Percentiles rank a stretch among this genome's conserved stretches.
Conservation (phyloP, 2,113 vertebrate species). For the Xiphophorus couchianus region DNA sequence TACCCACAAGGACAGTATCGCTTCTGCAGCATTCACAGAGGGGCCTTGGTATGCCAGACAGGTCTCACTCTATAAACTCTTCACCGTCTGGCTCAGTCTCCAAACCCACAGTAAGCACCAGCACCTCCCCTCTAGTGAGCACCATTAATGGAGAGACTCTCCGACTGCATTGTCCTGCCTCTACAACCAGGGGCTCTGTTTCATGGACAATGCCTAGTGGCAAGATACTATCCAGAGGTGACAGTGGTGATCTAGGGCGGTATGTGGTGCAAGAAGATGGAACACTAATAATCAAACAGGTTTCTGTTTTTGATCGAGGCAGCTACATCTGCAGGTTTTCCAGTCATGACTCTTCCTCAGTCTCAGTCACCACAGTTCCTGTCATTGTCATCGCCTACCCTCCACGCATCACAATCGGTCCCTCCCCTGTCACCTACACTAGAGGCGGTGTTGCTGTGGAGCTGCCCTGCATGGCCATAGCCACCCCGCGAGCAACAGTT, state of each 20-base stretch:
- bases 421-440: slow-evolving; percentile 85
- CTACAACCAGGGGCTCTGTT: slow-evolving; percentile 48
- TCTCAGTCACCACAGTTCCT: slow-evolving; percentile 78
- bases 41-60: background rate
- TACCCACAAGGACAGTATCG: slow-evolving; percentile 1
- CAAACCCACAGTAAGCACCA: slow-evolving; percentile 73
- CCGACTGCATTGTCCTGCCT: slow-evolving; percentile 78
- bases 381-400: slow-evolving; percentile 95
- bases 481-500: slow-evolving; percentile 87
- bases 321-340: slow-evolving; percentile 85
- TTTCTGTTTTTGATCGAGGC: slow-evolving; percentile 89
- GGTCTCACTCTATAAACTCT: slow-evolving; percentile 26
- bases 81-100: slow-evolving; percentile 1
- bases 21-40: slow-evolving; percentile 66
- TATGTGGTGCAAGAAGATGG: slow-evolving; percentile 84
- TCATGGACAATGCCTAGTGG: slow-evolving; percentile 89
- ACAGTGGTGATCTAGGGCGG: slow-evolving; percentile 72
- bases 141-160: slow-evolving; percentile 89
- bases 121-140: slow-evolving; percentile 84
- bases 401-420: slow-evolving; percentile 88
- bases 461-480: slow-evolving; percentile 87
- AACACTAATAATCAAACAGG: slow-evolving; percentile 82
- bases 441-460: slow-evolving; percentile 85
- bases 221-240: slow-evolving; percentile 77
- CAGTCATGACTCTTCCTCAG: slow-evolving; percentile 69